Percentiles rank a stretch among this genome's conserved stretches.
Evolutionary conservation across 2,888 invertebrate genomes (phyloP).

Genomic region (Amblyteles armatorius): DNA sequence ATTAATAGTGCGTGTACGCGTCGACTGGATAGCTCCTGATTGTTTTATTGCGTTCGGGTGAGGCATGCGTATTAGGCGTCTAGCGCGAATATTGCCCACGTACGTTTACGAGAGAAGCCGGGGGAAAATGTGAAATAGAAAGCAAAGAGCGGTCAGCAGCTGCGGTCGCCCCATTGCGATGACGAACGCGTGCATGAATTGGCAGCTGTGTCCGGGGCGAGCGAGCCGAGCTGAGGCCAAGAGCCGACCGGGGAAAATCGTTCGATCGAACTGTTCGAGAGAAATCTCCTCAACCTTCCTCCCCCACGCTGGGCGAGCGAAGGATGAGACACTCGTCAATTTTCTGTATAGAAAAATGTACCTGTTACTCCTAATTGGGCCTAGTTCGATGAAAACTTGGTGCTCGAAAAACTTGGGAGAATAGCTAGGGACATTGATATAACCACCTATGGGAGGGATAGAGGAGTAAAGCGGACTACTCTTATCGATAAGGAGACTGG

Average conservation of each 20-base stretch:
- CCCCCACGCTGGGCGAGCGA: neutral
- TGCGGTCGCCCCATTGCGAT: conserved; percentile 63
- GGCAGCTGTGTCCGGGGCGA: conserved; percentile 39
- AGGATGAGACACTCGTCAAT: neutral
- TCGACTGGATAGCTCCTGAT: neutral
- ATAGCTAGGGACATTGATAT: no score
- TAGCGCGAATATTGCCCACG: conserved; percentile 37
- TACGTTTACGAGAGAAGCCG: conserved; percentile 54
- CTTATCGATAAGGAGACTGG: neutral
- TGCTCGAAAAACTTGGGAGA: neutral
- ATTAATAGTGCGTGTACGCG: conserved; percentile 26
- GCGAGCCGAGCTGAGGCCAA: neutral
- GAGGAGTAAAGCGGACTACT: no score
- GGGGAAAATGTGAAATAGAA: conserved; percentile 64
- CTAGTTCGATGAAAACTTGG: neutral
- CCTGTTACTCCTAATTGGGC: no score
- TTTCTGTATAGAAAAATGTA: neutral
- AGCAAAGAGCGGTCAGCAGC: conserved; percentile 57
- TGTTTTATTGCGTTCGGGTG: neutral
- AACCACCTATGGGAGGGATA: no score
- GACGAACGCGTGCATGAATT: conserved; percentile 65
- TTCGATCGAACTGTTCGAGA: neutral
- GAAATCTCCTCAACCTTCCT: neutral
- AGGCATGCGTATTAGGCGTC: neutral
- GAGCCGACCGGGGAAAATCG: conserved; percentile 2